These are phyloP conservation scores for Diabrotica balteata DNA, from an alignment of 2,888 invertebrate species.

Conservation along the genomic window DNA sequence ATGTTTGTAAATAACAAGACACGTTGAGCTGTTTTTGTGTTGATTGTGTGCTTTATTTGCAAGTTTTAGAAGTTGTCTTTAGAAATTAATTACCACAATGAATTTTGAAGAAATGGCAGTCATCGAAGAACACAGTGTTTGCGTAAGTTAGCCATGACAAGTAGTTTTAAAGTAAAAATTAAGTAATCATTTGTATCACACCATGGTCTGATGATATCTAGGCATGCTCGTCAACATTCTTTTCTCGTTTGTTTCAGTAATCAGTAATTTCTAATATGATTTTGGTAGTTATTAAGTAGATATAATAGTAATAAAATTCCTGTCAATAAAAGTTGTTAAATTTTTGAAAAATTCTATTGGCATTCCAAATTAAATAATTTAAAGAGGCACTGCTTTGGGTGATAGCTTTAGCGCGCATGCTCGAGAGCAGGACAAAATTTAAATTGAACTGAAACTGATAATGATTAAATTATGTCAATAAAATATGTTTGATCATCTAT, in stretches of 20 bases:
- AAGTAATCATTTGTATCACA: conserved; percentile 25
- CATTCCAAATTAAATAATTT: conserved; percentile 16
- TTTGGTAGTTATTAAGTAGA: background rate
- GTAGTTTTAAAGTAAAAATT: conserved; percentile 17
- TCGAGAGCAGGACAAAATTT: conserved; percentile 10
- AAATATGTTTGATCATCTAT: background rate
- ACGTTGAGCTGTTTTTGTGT: conserved; percentile 62
- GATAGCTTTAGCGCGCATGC: conserved; percentile 18
- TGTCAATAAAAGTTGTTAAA: background rate
- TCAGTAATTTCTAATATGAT: background rate
- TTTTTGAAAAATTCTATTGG: background rate
- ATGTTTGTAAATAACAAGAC: conserved; percentile 78
- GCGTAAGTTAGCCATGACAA: conserved; percentile 62
- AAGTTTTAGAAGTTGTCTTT: conserved; percentile 37
- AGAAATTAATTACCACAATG: conserved; percentile 60
- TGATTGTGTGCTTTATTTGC: conserved; percentile 37
- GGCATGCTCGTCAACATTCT: conserved; percentile 16
- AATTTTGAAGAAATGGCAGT: conserved; percentile 71
- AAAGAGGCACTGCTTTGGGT: conserved; percentile 34
- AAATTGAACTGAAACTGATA: conserved; percentile 12
- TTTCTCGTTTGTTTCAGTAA: conserved; percentile 4
- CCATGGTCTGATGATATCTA: conserved; percentile 16
- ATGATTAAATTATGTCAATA: background rate
- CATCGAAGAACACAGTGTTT: conserved; percentile 68
- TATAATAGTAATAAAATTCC: too few species aligned